Conservation (phyloP, 2,113 vertebrate species). For the Dermatemys mawii region DNA sequence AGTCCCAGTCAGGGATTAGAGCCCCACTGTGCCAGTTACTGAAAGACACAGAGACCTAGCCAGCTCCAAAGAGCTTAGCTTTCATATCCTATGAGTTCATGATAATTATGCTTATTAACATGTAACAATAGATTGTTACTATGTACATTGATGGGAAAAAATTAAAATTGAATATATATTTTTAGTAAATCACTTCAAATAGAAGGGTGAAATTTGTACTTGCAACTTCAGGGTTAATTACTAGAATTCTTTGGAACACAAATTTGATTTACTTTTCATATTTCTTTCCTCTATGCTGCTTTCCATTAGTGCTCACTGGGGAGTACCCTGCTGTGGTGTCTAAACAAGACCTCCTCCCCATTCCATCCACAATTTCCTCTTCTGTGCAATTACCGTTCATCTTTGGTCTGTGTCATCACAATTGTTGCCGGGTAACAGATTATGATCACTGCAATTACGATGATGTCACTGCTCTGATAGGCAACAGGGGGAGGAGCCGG, state of each 20-base stretch:
- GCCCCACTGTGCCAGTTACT: neutral
- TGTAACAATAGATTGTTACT: neutral
- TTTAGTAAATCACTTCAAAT: slow-evolving; percentile 9
- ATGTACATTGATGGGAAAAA: neutral
- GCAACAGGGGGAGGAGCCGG: neutral
- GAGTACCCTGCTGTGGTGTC: neutral
- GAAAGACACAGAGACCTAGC: accelerated
- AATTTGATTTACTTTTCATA: neutral
- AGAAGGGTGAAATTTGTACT: slow-evolving; percentile 8
- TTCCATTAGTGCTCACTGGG: neutral
- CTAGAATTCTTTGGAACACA: neutral
- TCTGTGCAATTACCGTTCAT: neutral
- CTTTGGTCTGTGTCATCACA: neutral
- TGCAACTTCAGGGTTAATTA: neutral
- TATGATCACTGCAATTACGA: neutral
- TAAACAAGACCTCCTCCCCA: neutral
- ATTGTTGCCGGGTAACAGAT: slow-evolving; percentile 9
- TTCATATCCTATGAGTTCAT: neutral
- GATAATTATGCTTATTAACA: neutral
- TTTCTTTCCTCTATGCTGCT: neutral
- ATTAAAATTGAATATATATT: neutral
- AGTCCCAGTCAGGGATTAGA: neutral
- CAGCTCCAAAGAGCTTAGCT: neutral
- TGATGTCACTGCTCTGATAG: neutral
- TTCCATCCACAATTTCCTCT: neutral